Base-by-base conservation (phyloP, 2,797 vertebrate genomes). In the Craterocephalus amniculus region DNA sequence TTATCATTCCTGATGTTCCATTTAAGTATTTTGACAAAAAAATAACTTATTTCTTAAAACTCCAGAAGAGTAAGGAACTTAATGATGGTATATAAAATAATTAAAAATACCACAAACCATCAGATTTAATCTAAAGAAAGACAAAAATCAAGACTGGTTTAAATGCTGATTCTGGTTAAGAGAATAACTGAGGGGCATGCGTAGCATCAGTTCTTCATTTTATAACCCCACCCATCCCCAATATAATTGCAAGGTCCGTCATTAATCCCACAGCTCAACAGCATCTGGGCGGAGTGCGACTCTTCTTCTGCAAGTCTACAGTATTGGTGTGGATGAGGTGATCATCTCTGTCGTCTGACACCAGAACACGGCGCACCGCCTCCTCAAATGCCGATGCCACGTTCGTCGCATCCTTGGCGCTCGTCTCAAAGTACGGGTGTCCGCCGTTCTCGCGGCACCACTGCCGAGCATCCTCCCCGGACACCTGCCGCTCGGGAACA, bases 401-500 rank as follows among this genome's bases (percentile, higher is more conserved):
- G 1, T 99, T 99, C 2, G 94, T 98, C 40, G 98, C 94, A 72
- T 99, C 98, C 87, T 97, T 98, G 55, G 97, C 98, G 31, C 97
- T 99, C 0, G 97, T 99, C 93, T 99, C 97, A 78, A 97, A 99
- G 90, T 99, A 99, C 0, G 97, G 95, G 82, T 95, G 92, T 65
- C 96, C 95, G 7, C 98, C 97, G 26, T 97, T 98, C 72, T 98
- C 96, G 6, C 90, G 89, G 89, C 98, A 99, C 97, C 98, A 99
- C 79, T 88, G 91, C 40, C 95, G 94, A 0, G 91, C 98, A 29
- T 98, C 97, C 83, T 98, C 98, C 2, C 87, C 78, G 0, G 96
- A 96, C 70, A 99, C 97, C 75, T 99, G 98, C 43, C 96, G 93
- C 64, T 98, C 95, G 0, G 87, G 87, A 0, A 97, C 96, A 29